A percentile compares a stretch with the other conserved stretches of the same genome.
Conservation (phyloP, 2,113 vertebrate species). For the Cryptoleucopteryx plumbea region DNA sequence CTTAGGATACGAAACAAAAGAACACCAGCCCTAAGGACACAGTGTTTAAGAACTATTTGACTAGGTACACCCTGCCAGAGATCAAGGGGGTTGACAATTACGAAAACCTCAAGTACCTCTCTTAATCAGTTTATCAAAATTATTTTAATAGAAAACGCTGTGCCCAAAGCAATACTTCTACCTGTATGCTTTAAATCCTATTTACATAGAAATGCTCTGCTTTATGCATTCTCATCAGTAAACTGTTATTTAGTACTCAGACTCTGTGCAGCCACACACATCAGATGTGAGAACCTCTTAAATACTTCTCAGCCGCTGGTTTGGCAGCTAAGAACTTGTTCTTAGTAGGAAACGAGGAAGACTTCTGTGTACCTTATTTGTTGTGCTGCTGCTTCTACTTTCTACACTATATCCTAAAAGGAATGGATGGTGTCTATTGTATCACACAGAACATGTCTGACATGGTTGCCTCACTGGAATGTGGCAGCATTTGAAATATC, state of each 20-base stretch:
- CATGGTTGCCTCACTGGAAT: neutral
- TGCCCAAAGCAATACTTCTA: neutral
- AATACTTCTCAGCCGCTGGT: neutral
- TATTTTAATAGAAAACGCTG: neutral
- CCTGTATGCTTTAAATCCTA: neutral
- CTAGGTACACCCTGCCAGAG: neutral
- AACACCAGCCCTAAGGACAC: neutral
- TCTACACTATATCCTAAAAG: neutral
- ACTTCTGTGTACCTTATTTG: neutral
- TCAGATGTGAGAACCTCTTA: neutral
- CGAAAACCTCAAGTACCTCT: constrained; percentile 11
- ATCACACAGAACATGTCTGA: neutral
- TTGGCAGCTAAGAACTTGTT: neutral
- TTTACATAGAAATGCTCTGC: neutral
- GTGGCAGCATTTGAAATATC: neutral
- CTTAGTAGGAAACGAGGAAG: neutral
- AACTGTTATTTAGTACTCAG: neutral
- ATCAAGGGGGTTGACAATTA: neutral
- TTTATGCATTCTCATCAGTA: neutral
- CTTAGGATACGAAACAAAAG: constrained; percentile 27
- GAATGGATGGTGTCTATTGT: neutral
- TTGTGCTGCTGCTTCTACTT: neutral
- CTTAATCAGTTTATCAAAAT: constrained; percentile 30
- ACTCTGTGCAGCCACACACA: neutral
- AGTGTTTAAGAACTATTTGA: neutral